Conservation (phyloP, 2,797 vertebrate species). For the Neosilurus mollespiculum region DNA sequence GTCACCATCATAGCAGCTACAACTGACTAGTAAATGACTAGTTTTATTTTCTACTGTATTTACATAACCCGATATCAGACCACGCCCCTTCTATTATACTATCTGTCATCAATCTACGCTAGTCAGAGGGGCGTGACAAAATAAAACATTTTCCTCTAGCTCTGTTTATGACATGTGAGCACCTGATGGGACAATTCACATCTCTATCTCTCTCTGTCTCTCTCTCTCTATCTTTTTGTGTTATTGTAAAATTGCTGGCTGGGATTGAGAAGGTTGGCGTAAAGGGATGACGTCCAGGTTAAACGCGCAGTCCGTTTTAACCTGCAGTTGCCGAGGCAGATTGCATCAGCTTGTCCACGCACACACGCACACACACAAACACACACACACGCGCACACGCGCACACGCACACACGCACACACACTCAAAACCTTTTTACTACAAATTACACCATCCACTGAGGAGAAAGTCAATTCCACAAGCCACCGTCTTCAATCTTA, state of each 20-base stretch:
- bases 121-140: not conserved
- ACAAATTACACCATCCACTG: constrained; percentile 42
- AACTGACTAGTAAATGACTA: too few relatives aligned
- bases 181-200: not conserved
- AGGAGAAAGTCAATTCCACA: constrained; percentile 39
- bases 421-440: constrained; percentile 29
- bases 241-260: not conserved
- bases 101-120: not conserved
- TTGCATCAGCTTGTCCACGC: constrained; percentile 33
- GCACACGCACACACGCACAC: not conserved
- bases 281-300: constrained; percentile 16
- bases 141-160: accelerated
- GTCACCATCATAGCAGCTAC: too few relatives aligned
- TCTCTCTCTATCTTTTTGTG: not conserved
- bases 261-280: not conserved
- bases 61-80: not conserved
- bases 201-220: not conserved
- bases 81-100: not conserved
- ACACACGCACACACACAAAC: not conserved
- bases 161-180: not conserved
- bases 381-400: constrained; percentile 8
- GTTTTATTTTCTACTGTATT: not conserved
- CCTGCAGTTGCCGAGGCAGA: constrained; percentile 33
- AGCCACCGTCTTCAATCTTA: constrained; percentile 13
- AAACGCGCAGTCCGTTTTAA: constrained; percentile 24